Evolutionary conservation across 2,797 vertebrate genomes (phyloP).

Genomic region (Discoglossus pictus): DNA sequence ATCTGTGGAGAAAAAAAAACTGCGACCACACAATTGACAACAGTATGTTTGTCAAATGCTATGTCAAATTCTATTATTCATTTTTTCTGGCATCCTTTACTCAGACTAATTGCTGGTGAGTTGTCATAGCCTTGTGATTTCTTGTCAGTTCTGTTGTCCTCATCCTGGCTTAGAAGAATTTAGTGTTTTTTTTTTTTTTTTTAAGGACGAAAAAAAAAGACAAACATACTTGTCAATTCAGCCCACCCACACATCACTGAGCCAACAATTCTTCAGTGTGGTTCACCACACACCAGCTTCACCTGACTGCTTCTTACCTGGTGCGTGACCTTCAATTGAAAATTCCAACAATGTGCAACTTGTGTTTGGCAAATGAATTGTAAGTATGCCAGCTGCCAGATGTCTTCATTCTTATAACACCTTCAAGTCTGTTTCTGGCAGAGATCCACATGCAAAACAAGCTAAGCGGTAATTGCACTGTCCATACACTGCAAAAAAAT

Average conservation of each 20-base stretch:
- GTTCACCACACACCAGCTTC: constrained; percentile 56
- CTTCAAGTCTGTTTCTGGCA: constrained; percentile 77
- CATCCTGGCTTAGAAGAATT: constrained; percentile 54
- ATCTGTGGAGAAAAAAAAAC: constrained; percentile 54
- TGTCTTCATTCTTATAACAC: constrained; percentile 79
- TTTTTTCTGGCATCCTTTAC: constrained; percentile 47
- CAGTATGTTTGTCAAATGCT: constrained; percentile 55
- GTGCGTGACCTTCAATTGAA: constrained; percentile 69
- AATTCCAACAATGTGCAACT: constrained; percentile 69
- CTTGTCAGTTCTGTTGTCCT: constrained; percentile 59
- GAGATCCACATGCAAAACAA: constrained; percentile 71
- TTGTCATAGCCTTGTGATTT: constrained; percentile 60
- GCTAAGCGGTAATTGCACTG: constrained; percentile 68
- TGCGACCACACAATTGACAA: constrained; percentile 62
- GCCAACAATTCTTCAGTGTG: constrained; percentile 54
- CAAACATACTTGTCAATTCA: constrained; percentile 53
- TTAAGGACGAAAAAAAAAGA: constrained; percentile 52
- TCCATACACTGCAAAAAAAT: constrained; percentile 58
- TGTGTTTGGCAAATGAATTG: constrained; percentile 74
- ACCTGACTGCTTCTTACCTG: constrained; percentile 71
- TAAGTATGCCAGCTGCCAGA: constrained; percentile 74
- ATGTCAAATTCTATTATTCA: constrained; percentile 58
- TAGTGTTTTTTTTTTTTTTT: constrained; percentile 45
- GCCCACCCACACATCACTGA: constrained; percentile 56
- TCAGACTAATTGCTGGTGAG: constrained; percentile 59